Conservation (phyloP, 1,140 invertebrate species). For the Colletes gigas region DNA sequence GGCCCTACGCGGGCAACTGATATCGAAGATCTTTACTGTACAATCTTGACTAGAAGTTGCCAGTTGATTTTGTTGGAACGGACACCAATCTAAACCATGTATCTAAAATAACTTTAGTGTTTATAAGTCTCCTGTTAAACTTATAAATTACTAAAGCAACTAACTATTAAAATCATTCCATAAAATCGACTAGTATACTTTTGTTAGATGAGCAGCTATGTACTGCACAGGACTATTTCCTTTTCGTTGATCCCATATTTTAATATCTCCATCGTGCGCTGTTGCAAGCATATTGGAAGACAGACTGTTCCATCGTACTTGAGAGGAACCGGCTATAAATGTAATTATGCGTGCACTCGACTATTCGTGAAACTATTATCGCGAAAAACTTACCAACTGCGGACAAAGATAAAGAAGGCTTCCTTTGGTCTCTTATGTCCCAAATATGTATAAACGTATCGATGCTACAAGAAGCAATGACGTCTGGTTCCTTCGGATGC, state of each 20-base stretch:
- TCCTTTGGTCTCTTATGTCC: slow-evolving; percentile 93
- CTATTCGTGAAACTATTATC: neutral
- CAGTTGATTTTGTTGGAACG: slow-evolving; percentile 90
- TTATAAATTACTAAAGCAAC: neutral
- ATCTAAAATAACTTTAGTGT: slow-evolving; percentile 82
- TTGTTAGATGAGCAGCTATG: slow-evolving; percentile 95
- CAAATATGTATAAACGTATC: slow-evolving; percentile 97
- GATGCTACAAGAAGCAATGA: slow-evolving; percentile 95
- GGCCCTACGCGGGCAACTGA: slow-evolving; percentile 89
- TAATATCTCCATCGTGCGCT: slow-evolving; percentile 96
- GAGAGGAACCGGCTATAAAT: slow-evolving; percentile 90
- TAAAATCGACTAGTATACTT: slow-evolving; percentile 75
- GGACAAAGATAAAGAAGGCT: slow-evolving; percentile 90
- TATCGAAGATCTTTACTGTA: slow-evolving; percentile 97
- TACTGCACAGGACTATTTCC: slow-evolving; percentile 93
- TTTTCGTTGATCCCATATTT: slow-evolving; percentile 97
- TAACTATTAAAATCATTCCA: neutral
- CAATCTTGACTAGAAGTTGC: slow-evolving; percentile 97
- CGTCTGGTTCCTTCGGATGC: slow-evolving; percentile 93
- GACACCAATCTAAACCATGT: slow-evolving; percentile 96
- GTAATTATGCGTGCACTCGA: neutral
- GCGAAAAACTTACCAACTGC: slow-evolving; percentile 84
- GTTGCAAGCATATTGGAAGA: slow-evolving; percentile 93
- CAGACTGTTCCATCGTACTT: slow-evolving; percentile 96
- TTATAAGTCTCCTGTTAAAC: slow-evolving; percentile 8